phyloP scores from a whole-genome alignment of 2,113 vertebrate genomes.

The Syrmaticus mikado region DNA sequence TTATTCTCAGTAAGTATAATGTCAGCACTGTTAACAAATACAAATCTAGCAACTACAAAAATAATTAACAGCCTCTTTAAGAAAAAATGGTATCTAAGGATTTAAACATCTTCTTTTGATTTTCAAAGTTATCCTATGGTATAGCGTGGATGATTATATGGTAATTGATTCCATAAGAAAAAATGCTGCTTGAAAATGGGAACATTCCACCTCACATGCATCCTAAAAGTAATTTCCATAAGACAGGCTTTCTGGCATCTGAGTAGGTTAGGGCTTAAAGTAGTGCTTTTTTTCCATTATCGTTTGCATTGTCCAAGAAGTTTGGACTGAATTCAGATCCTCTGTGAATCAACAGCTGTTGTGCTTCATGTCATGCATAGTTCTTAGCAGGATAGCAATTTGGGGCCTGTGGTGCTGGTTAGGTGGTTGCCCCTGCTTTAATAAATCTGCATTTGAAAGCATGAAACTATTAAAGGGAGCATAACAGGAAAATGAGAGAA shows the following conservation, averaged over 20 bases:
- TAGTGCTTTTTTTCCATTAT: background rate
- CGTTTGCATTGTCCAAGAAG: background rate
- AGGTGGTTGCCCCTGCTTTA: accelerated
- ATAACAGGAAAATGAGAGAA: background rate
- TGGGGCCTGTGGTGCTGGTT: background rate
- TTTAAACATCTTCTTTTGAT: background rate
- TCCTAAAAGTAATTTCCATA: background rate
- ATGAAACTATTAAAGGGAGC: background rate
- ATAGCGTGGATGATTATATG: background rate
- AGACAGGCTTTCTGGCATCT: background rate
- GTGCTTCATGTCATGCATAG: background rate
- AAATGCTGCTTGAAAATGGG: background rate
- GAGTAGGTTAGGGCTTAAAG: background rate
- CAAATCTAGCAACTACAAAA: background rate
- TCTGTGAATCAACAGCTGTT: background rate
- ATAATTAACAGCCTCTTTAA: background rate
- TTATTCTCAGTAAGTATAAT: background rate
- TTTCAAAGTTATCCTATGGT: background rate
- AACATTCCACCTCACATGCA: background rate
- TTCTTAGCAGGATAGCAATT: background rate
- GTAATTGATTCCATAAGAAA: background rate
- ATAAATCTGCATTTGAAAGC: background rate
- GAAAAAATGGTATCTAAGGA: background rate
- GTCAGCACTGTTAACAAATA: background rate
- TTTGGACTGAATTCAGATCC: background rate